Evolutionary conservation across 1,140 invertebrate species (phyloP).

Genomic region (Branchinecta lindahli): DNA sequence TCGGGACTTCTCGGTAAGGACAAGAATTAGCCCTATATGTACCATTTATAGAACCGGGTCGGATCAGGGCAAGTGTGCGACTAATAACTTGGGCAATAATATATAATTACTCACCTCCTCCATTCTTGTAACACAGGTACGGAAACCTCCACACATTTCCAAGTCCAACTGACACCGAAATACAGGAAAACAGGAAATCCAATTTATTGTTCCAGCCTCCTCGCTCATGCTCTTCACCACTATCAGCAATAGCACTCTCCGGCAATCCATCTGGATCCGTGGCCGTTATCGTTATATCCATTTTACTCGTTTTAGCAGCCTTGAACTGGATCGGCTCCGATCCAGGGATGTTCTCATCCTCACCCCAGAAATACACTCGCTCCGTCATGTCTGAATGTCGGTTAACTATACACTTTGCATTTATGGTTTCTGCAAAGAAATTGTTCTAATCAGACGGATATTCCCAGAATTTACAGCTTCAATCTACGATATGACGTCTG

Average conservation of each 20-base stretch:
- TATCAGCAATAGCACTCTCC: constrained; percentile 12
- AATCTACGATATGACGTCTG: too few species aligned
- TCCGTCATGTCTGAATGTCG: not conserved
- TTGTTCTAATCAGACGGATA: too few species aligned
- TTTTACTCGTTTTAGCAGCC: not conserved
- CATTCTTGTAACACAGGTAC: constrained; percentile 40
- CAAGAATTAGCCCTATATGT: too few species aligned
- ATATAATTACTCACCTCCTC: constrained; percentile 31
- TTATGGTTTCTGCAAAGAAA: too few species aligned
- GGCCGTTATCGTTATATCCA: not conserved
- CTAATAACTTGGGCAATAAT: too few species aligned
- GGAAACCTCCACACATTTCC: constrained; percentile 42
- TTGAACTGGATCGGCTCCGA: not conserved
- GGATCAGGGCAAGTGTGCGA: too few species aligned
- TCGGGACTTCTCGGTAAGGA: not conserved
- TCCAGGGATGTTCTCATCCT: constrained; percentile 5
- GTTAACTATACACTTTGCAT: too few species aligned
- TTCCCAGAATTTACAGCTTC: too few species aligned
- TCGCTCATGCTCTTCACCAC: constrained; percentile 20
- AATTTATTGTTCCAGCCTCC: constrained; percentile 31
- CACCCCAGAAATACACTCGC: not conserved
- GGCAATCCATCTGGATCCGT: not conserved
- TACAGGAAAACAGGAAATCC: constrained; percentile 33
- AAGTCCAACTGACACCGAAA: constrained; percentile 31
- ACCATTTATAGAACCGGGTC: too few species aligned